These are phyloP conservation scores for Smutsia gigantea DNA, from an alignment of 2,797 vertebrate species.

Conservation along the genomic window DNA sequence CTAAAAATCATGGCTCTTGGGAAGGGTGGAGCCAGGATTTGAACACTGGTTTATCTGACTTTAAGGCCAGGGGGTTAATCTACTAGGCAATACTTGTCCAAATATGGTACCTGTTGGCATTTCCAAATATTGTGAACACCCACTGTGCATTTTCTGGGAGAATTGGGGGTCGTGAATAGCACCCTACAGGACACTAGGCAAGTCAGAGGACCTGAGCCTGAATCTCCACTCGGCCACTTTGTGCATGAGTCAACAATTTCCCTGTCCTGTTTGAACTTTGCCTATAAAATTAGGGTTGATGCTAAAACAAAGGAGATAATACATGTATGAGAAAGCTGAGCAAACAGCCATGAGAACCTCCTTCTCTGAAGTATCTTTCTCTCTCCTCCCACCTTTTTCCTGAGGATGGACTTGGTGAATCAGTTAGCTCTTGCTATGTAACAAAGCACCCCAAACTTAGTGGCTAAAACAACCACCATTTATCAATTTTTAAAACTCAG, in stretches of 20 bases:
- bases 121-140: not conserved
- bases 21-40: not conserved
- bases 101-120: not conserved
- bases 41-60: not conserved
- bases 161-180: not conserved
- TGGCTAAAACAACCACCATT: not conserved
- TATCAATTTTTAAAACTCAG: slow-evolving; percentile 13
- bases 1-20: not conserved
- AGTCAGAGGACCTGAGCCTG: not conserved
- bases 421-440: not conserved
- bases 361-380: not conserved
- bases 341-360: not conserved
- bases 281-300: not conserved
- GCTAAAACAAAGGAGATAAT: not conserved
- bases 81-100: not conserved
- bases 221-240: not conserved
- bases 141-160: not conserved
- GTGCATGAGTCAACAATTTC: not conserved
- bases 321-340: not conserved
- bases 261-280: not conserved
- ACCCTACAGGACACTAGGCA: not conserved
- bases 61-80: not conserved
- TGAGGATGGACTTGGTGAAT: not conserved
- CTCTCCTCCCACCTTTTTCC: not conserved
- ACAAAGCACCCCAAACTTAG: not conserved